A percentile compares a stretch with the other conserved stretches of the same genome.
Evolutionary conservation across 2,888 invertebrate species (phyloP).

Genomic region (Drosophila neonasuta): DNA sequence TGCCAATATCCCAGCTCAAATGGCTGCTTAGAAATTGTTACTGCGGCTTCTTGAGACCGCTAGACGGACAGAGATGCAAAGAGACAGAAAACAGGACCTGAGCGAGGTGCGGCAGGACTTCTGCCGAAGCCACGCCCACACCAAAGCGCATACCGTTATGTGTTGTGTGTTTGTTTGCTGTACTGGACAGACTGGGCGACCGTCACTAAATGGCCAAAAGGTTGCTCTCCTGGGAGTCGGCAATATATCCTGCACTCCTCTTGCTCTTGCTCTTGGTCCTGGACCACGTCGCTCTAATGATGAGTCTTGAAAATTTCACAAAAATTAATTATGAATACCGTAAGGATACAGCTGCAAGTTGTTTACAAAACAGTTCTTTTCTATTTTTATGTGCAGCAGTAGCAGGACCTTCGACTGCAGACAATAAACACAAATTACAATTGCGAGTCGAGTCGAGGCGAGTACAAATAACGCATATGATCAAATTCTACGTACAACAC

Average conservation of each 20-base stretch:
- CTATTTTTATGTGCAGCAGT: conserved; percentile 28
- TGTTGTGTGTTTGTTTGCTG: conserved; percentile 47
- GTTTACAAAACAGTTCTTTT: conserved; percentile 50
- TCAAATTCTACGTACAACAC: conserved; percentile 52
- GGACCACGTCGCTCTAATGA: conserved; percentile 57
- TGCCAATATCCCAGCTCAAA: conserved; percentile 64
- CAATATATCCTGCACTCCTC: conserved; percentile 45
- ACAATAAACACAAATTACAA: conserved; percentile 76
- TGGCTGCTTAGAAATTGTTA: conserved; percentile 46
- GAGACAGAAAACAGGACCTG: neutral
- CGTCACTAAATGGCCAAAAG: conserved; percentile 79
- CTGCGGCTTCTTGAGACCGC: conserved; percentile 38
- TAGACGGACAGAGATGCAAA: conserved; percentile 23
- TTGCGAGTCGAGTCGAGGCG: conserved; percentile 24
- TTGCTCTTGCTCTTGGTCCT: neutral
- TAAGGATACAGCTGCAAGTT: conserved; percentile 43
- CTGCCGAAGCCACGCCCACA: conserved; percentile 41
- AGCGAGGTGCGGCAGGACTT: conserved; percentile 38
- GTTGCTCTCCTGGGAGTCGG: conserved; percentile 71
- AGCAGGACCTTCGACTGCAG: conserved; percentile 4
- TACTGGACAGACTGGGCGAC: conserved; percentile 40
- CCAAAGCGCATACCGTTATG: conserved; percentile 55
- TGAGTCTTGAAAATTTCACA: conserved; percentile 75
- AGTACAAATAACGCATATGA: conserved; percentile 70
- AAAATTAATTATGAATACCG: conserved; percentile 76